Evolutionary conservation across 2,797 vertebrate species (phyloP), one percentile per base, ranked within the genome.

Genomic region (Coluber constrictor): DNA sequence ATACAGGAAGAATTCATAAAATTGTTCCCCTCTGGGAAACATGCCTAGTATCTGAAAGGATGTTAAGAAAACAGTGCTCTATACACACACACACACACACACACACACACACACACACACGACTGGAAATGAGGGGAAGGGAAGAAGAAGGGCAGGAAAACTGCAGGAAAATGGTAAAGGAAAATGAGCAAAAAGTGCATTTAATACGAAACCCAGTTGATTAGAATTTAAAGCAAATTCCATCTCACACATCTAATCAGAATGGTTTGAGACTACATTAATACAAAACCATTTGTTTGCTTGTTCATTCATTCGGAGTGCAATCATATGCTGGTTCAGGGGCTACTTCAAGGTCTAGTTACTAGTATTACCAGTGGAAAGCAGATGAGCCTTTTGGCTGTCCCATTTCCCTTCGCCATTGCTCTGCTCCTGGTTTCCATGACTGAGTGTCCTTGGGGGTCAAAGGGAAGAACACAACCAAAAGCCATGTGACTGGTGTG

Each of bases 241-340:
- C 96, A 97, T 96, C 96, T 96, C 96, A 96, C 96, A 94, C 55
- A 20, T 97, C 97, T 97, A 96, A 98, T 98, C 97, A 95, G 97
- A 97, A 98, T 94, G 95, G 97, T 97, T 97, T 96, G 96, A 94
- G 95, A 97, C 96, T 93, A 96, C 96, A 97, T 97, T 96, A 96
- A 97, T 95, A 96, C 97, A 96, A 97, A 59, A 97, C 97, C 23
- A 47, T 83, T 43, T 83, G 20, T 83, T 25, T 47, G 37, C 18
- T 83, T 83, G 37, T 79, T 79, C 20, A 47, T 79, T 79, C 96
- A 96, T 97, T 96, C 9, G 32, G 29, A 51, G 12, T 43, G 20
- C 13, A 51, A 54, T 66, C 43, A 10, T 90, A 90, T n/a, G 54
- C 51, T 10, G 10, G 11, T 54, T 43, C 20, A 57, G n/a, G 63